Evolutionary conservation across 2,113 vertebrate genomes (phyloP), one percentile per base, ranked within the genome.

Genomic region (Etheostoma spectabile): DNA sequence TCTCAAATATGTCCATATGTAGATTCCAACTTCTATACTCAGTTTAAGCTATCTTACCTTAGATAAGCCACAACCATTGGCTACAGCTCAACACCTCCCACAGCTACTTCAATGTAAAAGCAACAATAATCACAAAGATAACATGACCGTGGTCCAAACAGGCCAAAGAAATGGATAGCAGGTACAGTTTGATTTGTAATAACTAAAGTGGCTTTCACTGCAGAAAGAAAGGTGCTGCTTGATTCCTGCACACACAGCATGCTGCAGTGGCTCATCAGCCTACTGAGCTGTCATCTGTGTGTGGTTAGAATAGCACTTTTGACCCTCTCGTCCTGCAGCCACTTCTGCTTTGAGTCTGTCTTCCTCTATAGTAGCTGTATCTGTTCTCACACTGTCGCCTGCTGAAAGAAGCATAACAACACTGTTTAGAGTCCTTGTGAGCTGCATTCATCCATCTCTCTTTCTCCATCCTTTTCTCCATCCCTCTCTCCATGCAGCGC

Each of bases 401-500:
- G 21, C 35, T 48, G 27, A 77, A 79, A 66, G 46, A 55, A 78
- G 57, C 80, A 59, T 56, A 69, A 57, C 42, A 4, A 38, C 63
- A 69, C 22, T 30, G 45, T 27, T 65, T 53, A 22, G 45, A 77
- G n/a, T 62, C 18, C 21, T 8, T 49, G 7, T 52, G 49, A 63
- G 70, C 49, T 48, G 67, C 48, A 12, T 67, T 82, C 59, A 75
- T 60, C 30, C 63, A 24, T 65, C 35, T 65, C 21, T 74, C 15
- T n/a, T 6, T 33, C 0, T 27, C 5, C 57, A 8, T 13, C 8
- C 16, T 8, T 42, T 42, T 60, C 57, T 51, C 52, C 57, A 5
- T 61, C 59, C 59, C 62, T 86, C 48, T 93, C 84, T 90, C 85
- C 67, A 62, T n/a, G 83, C 94, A 99, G 97, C 98, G 87, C 95